Evolutionary conservation across 2,888 invertebrate genomes (phyloP), one percentile per base, ranked within the genome.

Genomic region (Mongoloraphidia duomilia): DNA sequence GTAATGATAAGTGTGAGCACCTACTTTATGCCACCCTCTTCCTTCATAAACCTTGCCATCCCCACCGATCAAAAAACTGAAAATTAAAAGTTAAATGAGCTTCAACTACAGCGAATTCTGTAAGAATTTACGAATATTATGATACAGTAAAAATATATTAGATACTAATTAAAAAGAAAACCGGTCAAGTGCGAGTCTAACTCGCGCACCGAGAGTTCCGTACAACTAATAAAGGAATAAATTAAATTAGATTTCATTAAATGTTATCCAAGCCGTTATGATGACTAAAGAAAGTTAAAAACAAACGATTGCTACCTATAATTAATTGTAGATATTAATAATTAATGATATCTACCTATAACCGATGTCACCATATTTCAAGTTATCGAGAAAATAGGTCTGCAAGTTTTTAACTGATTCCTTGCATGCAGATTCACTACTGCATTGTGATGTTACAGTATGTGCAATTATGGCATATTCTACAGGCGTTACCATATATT

Each of bases 321-420:
- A n/a, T n/a, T n/a, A n/a, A n/a, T n/a, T n/a, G n/a, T n/a, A n/a
- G n/a, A n/a, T n/a, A n/a, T n/a, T n/a, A n/a, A n/a, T n/a, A n/a
- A n/a, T n/a, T n/a, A n/a, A n/a, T n/a, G n/a, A n/a, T n/a, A n/a
- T 74, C 72, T 64, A 79, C 78, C 78, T 77, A 57, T 71, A 74
- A 34, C 72, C 79, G 48, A 80, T 74, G 57, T 80, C 79, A 41
- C 64, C 61, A 59, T 72, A 78, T 11, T 68, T 64, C 14, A 68
- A 53, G 2, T 57, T 57, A 44, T 72, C 64, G 60, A 72, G 72
- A 14, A 79, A 79, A 54, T 70, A 70, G 45, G 64, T 60, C 52
- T 78, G 74, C 37, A 78, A 75, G 26, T 61, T 65, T 33, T 61
- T 65, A 5, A 71, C 58, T 0, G 63, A 54, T 6, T 54, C 52